A percentile compares a stretch with the other conserved stretches of the same genome.
phyloP scores from a whole-genome alignment of 2,113 vertebrate species.

The Nothoprocta pentlandii region DNA sequence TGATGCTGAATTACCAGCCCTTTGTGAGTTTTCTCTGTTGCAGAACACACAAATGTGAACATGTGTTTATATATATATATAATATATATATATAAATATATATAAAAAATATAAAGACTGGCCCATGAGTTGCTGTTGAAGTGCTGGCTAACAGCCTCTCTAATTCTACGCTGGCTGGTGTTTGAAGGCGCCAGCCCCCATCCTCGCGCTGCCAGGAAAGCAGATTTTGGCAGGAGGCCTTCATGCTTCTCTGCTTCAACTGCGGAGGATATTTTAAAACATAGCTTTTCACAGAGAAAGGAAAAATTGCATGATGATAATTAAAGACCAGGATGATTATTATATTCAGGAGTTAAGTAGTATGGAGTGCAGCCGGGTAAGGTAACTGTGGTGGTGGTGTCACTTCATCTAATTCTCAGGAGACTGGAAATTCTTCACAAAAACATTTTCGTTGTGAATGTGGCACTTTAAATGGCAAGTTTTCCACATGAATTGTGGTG shows the following conservation, averaged over 20 bases:
- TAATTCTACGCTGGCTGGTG: neutral
- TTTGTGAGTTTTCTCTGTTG: neutral
- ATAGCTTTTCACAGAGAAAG: neutral
- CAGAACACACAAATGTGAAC: neutral
- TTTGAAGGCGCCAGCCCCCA: neutral
- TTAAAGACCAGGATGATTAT: neutral
- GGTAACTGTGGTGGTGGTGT: neutral
- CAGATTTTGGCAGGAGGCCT: conserved; percentile 1
- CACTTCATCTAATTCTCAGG: neutral
- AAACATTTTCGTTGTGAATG: neutral
- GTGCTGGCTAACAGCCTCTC: neutral
- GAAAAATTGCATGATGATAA: neutral
- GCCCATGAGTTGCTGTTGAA: neutral
- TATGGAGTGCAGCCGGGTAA: neutral
- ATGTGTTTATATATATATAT: neutral
- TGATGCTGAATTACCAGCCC: neutral
- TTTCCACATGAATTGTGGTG: neutral
- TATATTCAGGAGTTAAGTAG: accelerated
- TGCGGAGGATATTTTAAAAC: neutral
- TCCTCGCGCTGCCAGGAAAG: neutral
- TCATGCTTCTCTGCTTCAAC: neutral
- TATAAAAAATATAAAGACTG: neutral
- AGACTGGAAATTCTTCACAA: neutral
- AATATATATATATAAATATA: no score
- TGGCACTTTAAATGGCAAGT: neutral